Conservation (phyloP, 1,140 invertebrate species). For the Apis florea region DNA sequence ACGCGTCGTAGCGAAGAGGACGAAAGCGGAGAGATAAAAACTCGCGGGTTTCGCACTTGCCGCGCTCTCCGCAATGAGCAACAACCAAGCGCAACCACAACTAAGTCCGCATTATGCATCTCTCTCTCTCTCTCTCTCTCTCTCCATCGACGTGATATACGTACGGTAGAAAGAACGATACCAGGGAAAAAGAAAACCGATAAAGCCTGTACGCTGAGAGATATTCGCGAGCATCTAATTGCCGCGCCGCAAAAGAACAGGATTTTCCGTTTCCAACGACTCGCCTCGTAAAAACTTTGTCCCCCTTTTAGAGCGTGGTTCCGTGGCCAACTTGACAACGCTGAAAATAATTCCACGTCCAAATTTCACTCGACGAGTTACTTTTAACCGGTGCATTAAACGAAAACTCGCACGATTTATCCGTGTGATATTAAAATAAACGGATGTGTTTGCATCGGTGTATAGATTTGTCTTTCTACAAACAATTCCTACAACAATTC, state of each 20-base stretch:
- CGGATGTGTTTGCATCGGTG: too few relatives aligned
- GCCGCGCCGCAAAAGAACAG: background rate
- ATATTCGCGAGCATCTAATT: background rate
- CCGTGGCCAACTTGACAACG: background rate
- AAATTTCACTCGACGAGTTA: background rate
- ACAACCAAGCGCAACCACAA: background rate
- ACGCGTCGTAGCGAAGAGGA: background rate
- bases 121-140: too few relatives aligned
- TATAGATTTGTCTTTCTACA: too few relatives aligned
- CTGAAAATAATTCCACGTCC: background rate
- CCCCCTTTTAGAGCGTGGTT: background rate
- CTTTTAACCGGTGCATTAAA: background rate
- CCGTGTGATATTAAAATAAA: too few relatives aligned
- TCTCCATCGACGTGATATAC: background rate
- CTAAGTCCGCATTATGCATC: constrained; percentile 11
- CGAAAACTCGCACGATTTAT: background rate
- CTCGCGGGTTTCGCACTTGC: background rate
- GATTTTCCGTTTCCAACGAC: background rate
- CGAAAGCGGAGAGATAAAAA: constrained; percentile 14
- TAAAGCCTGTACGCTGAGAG: background rate
- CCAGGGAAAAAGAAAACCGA: background rate
- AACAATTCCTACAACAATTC: too few relatives aligned
- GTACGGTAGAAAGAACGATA: background rate
- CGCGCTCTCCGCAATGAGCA: constrained; percentile 4
- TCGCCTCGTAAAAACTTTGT: background rate